These are phyloP conservation scores for Volucella bombylans DNA, from an alignment of 2,888 invertebrate genomes.

Conservation along the genomic window DNA sequence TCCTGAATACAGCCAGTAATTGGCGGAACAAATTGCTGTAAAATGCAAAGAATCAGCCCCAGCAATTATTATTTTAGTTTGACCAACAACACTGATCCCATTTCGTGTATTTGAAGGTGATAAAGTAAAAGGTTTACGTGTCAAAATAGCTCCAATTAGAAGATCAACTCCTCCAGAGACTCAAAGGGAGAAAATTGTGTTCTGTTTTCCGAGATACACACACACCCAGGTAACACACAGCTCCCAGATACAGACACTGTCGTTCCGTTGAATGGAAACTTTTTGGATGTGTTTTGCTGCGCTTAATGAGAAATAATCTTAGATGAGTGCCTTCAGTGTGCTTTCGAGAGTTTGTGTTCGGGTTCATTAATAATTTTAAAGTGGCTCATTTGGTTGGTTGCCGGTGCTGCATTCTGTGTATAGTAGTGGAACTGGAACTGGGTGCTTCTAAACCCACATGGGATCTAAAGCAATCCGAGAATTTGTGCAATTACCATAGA, in stretches of 20 bases:
- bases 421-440: constrained; percentile 6
- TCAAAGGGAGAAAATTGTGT: not conserved
- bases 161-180: constrained; percentile 22
- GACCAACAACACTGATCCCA: too few relatives aligned
- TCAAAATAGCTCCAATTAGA: constrained; percentile 44
- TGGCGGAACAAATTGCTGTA: too few relatives aligned
- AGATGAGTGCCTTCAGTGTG: constrained; percentile 38
- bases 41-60: too few relatives aligned
- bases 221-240: too few relatives aligned
- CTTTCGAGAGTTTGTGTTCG: constrained; percentile 14
- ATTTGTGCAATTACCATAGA: constrained; percentile 56
- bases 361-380: constrained; percentile 68
- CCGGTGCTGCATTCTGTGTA: constrained; percentile 2
- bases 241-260: too few relatives aligned
- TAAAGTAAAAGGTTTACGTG: constrained; percentile 37
- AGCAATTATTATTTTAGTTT: too few relatives aligned
- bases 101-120: constrained; percentile 20
- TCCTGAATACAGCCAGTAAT: too few relatives aligned
- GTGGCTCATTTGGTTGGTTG: constrained; percentile 53
- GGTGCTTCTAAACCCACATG: not conserved
- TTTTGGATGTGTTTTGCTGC: constrained; percentile 13
- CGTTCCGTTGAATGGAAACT: constrained; percentile 1
- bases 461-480: constrained; percentile 3
- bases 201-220: too few relatives aligned
- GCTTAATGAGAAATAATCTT: constrained; percentile 57